Evolutionary conservation across 2,113 vertebrate genomes (phyloP), one percentile per base, ranked within the genome.

Genomic region (Zapus hudsonius): DNA sequence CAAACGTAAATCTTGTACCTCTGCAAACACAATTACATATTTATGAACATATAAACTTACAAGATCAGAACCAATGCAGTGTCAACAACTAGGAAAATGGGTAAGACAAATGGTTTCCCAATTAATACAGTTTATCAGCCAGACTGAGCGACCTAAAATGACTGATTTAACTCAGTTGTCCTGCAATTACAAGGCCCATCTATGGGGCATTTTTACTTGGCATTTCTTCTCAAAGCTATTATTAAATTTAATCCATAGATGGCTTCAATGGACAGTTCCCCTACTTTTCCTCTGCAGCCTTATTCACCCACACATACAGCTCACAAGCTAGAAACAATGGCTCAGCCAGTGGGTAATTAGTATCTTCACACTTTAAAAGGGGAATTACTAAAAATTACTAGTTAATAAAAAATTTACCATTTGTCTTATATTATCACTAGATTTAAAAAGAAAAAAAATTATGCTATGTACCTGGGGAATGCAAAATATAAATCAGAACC

Each of bases 221-320:
- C 8, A 92, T 72, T 92, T 95, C 67, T 92, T 91, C 74, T 81
- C 73, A 94, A 91, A 69, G 82, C 52, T 82, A 86, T 82, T 67
- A 72, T 82, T 67, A 72, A 92, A 81, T 89, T 95, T 89, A 87
- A 90, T 47, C 87, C 33, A 85, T 0, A 88, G n/a, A 69, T 31
- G 27, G 25, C 67, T 25, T 87, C 47, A 36, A 66, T 3, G 29
- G 55, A 63, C 25, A 47, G 33, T 86, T 93, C 91, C 83, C 88
- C 64, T 67, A 90, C 23, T 29, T 67, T 67, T 38, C 81, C 91
- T 91, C 83, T 78, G 72, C 47, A 84, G 42, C 5, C 66, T 84
- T 79, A 67, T 52, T 94, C 87, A 86, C 63, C 92, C 66, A 33
- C n/a, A 70, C 61, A 16, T 27, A 52, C 73, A 92, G 76, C 12